phyloP scores from a whole-genome alignment of 1,140 invertebrate species.

The Sminthurinus signatus region DNA sequence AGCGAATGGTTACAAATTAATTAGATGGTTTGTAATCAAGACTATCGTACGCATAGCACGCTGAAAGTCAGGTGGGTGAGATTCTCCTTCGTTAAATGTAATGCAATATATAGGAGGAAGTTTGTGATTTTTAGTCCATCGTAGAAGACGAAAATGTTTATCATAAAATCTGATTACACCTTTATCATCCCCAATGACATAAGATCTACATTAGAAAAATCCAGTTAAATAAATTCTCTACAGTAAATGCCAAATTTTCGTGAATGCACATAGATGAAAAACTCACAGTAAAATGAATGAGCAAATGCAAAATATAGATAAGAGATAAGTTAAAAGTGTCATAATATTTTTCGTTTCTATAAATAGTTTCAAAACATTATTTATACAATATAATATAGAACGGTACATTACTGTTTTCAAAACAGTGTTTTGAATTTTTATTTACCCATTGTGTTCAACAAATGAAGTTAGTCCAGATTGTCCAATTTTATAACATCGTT shows the following conservation, averaged over 20 bases:
- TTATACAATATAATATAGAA: too few relatives aligned
- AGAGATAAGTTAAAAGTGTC: too few relatives aligned
- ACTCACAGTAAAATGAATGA: background rate
- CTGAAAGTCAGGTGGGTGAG: constrained; percentile 20
- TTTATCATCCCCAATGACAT: constrained; percentile 32
- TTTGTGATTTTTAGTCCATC: constrained; percentile 25
- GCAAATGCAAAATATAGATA: too few relatives aligned
- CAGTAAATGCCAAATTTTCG: too few relatives aligned
- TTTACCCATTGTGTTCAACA: constrained; percentile 24
- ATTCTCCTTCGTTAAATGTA: constrained; percentile 22
- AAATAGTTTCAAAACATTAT: too few relatives aligned
- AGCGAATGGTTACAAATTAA: background rate
- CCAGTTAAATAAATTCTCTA: too few relatives aligned
- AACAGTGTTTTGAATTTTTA: too few relatives aligned
- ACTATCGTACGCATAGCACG: constrained; percentile 18
- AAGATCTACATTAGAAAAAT: constrained; percentile 12
- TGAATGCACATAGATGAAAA: too few relatives aligned
- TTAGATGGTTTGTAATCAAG: background rate
- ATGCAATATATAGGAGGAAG: constrained; percentile 16
- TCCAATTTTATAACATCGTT: constrained; percentile 26
- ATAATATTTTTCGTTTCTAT: too few relatives aligned
- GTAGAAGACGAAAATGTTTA: constrained; percentile 24
- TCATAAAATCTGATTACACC: constrained; percentile 34
- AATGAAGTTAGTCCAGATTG: constrained; percentile 26
- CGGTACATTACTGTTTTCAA: too few relatives aligned